Base-by-base conservation (phyloP, 2,113 vertebrate genomes). In the Sceloporus tristichus region DNA sequence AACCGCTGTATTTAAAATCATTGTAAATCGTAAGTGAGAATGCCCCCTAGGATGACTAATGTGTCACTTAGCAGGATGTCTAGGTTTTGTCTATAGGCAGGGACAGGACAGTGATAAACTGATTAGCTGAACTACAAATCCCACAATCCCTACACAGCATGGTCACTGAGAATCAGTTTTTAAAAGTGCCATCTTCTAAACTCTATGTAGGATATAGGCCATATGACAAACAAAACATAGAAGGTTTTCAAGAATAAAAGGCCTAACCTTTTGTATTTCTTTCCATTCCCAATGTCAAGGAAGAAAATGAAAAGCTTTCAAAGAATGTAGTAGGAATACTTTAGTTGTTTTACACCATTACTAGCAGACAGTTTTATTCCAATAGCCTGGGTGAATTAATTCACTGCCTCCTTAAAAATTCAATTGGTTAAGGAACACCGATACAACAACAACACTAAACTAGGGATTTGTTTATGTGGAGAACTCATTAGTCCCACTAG, bases 381-480 rank as follows among this genome's bases (percentile, higher is more conserved):
- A 97, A 97, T 96, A 97, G 97, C 97, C 97, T 96, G 97, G 97
- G 97, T 93, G 97, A 97, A 98, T 97, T 95, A 97, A 97, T 97
- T 96, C 96, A 95, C 95, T 91, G 91, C 96, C 95, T 94, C 93
- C 95, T 94, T 92, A 94, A 93, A 93, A 95, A 95, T 95, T 87
- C 95, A 95, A 95, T 94, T 95, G 97, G 97, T 97, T 95, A 95
- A 96, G 96, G 96, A 96, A 95, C 92, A 95, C 93, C 93, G 89
- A 95, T 94, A 96, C 96, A 95, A 97, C 96, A 95, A 97, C 96
- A 62, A 16, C 59, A 62, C 94, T 96, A 96, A 97, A 96, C 93
- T 1, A 93, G 93, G 95, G 95, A 95, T 94, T 91, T 96, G 97
- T 94, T 95, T 97, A 96, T 91, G 85, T 4, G 94, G 92, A 95